These are phyloP conservation scores for Dicranocentrus wangi DNA, from an alignment of 2,888 invertebrate species.

Conservation along the genomic window DNA sequence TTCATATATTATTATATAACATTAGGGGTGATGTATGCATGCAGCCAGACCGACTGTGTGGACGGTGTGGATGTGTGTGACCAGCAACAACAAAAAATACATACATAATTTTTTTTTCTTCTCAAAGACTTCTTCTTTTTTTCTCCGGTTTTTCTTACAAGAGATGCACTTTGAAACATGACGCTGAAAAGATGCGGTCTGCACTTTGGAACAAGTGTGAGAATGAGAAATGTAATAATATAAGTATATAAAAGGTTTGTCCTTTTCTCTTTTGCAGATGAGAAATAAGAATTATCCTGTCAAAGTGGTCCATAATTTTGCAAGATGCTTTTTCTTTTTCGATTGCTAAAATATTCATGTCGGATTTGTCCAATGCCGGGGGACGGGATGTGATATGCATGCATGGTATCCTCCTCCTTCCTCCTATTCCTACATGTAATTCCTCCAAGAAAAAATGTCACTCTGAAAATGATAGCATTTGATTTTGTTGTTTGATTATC, in stretches of 20 bases:
- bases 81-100: slow-evolving; percentile 19
- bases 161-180: not conserved
- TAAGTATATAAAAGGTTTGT: not conserved
- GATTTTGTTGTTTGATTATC: slow-evolving; percentile 26
- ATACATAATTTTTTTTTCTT: slow-evolving; percentile 16
- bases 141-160: not conserved
- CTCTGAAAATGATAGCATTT: slow-evolving; percentile 23
- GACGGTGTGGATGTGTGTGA: slow-evolving; percentile 30
- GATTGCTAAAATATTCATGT: not conserved
- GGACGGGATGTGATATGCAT: not conserved
- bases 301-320: no score
- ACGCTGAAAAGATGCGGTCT: not conserved
- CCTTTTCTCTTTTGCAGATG: no score
- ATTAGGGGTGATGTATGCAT: slow-evolving; percentile 48
- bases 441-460: no score
- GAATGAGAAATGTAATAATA: not conserved
- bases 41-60: slow-evolving; percentile 49
- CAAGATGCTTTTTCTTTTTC: no score
- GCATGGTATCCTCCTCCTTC: not conserved
- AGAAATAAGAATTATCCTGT: no score
- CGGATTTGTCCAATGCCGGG: not conserved
- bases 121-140: not conserved
- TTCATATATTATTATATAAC: slow-evolving; percentile 23
- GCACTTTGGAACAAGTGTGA: not conserved
- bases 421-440: not conserved